Percentiles rank a stretch among this genome's conserved stretches.
These are phyloP conservation scores for Pristionchus exspectatus DNA, from an alignment of 2,888 invertebrate species.

Conservation along the genomic window DNA sequence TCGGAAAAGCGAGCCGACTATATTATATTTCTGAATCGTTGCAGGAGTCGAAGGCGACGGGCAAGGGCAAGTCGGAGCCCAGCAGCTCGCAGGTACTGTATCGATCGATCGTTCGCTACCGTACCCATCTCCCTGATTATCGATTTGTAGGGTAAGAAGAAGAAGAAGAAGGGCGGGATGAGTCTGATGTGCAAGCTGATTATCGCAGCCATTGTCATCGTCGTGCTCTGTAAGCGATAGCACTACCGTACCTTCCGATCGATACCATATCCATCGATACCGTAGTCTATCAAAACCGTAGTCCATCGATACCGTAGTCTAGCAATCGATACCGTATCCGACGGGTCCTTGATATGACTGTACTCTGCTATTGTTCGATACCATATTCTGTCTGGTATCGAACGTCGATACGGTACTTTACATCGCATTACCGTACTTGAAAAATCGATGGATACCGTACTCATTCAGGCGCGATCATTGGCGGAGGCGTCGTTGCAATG, in stretches of 20 bases:
- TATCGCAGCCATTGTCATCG: neutral
- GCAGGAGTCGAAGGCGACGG: no score
- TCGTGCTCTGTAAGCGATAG: neutral
- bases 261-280: neutral
- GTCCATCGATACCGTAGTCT: neutral
- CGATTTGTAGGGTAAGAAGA: neutral
- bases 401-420: neutral
- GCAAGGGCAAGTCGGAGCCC: neutral
- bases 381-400: no score
- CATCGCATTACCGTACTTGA: neutral
- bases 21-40: no score
- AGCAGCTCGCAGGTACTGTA: neutral
- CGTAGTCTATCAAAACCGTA: neutral
- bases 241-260: neutral
- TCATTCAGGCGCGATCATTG: neutral
- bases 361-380: no score
- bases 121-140: neutral
- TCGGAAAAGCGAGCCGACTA: neutral
- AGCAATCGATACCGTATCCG: neutral
- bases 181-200: neutral
- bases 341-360: neutral
- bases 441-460: neutral
- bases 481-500: neutral
- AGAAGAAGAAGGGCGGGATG: neutral
- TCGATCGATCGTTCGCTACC: no score